Evolutionary conservation across 2,113 vertebrate species (phyloP).

Genomic region (Rhizomys pruinosus): DNA sequence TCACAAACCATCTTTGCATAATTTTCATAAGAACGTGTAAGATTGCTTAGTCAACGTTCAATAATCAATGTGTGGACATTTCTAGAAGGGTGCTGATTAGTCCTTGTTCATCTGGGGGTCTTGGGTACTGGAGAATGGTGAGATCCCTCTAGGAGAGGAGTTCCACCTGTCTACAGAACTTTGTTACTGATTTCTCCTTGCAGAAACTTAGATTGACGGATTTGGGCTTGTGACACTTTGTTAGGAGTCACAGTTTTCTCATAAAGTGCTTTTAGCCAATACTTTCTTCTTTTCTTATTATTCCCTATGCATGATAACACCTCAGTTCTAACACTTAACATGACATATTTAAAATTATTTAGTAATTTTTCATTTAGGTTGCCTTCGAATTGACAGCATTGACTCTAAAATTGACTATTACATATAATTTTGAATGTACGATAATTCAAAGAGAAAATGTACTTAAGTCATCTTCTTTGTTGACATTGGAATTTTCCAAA

Average conservation of each 20-base stretch:
- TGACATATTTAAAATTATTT: slow-evolving; percentile 35
- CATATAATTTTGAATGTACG: neutral
- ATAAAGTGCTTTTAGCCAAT: neutral
- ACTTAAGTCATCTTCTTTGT: neutral
- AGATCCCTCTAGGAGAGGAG: neutral
- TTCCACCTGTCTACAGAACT: neutral
- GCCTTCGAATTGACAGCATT: neutral
- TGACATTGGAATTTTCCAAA: neutral
- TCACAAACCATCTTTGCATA: neutral
- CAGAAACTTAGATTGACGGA: neutral
- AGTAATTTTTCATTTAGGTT: neutral
- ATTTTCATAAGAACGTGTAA: neutral
- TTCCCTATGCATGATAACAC: neutral
- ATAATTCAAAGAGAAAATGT: neutral
- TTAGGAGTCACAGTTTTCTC: neutral
- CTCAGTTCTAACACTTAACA: neutral
- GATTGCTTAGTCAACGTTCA: neutral
- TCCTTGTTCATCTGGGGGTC: neutral
- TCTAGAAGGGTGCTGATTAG: neutral
- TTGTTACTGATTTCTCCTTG: neutral
- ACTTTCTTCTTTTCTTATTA: neutral
- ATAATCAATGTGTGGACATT: neutral
- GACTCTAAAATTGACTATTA: neutral
- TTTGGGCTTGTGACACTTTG: neutral
- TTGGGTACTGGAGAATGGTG: neutral